These are phyloP conservation scores for Haliclystus octoradiatus DNA, from an alignment of 30 jellyfish, hydroid and myxozoan species.

Conservation along the genomic window DNA sequence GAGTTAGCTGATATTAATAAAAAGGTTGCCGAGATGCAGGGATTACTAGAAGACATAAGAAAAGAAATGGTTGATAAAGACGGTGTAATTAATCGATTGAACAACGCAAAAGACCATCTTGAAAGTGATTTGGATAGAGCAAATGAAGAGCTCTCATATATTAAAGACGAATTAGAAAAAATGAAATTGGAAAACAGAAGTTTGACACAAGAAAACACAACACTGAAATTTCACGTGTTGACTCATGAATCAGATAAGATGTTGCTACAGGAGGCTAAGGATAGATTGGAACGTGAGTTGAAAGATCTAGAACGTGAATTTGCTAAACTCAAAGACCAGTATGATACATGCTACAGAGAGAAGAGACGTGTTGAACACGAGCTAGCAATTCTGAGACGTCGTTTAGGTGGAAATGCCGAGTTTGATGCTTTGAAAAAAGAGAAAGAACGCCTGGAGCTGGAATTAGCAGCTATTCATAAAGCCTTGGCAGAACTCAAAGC, in stretches of 20 bases:
- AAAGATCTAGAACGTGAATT: constrained; percentile 38
- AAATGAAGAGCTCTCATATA: constrained; percentile 43
- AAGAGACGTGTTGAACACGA: constrained; percentile 70
- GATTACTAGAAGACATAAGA: constrained; percentile 48
- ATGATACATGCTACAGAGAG: constrained; percentile 50
- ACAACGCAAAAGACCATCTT: constrained; percentile 28
- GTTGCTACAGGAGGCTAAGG: constrained; percentile 54
- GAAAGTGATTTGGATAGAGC: constrained; percentile 67
- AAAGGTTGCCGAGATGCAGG: constrained; percentile 46
- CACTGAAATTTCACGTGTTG: constrained; percentile 60
- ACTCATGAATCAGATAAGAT: constrained; percentile 71
- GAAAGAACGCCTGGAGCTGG: constrained; percentile 62
- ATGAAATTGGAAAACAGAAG: constrained; percentile 60
- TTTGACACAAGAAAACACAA: constrained; percentile 72
- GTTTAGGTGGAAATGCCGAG: constrained; percentile 60
- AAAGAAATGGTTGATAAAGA: constrained; percentile 61
- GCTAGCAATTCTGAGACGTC: constrained; percentile 45
- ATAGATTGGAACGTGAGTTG: constrained; percentile 61
- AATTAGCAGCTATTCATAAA: constrained; percentile 38
- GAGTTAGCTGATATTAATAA: constrained; percentile 46
- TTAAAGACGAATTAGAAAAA: constrained; percentile 42
- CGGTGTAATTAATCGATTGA: constrained; percentile 61
- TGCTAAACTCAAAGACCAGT: constrained; percentile 33
- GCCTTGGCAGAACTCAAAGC: constrained; percentile 43
- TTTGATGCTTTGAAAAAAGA: constrained; percentile 70